Conservation (phyloP, 2,113 vertebrate species). For the Oryzias javanicus region DNA sequence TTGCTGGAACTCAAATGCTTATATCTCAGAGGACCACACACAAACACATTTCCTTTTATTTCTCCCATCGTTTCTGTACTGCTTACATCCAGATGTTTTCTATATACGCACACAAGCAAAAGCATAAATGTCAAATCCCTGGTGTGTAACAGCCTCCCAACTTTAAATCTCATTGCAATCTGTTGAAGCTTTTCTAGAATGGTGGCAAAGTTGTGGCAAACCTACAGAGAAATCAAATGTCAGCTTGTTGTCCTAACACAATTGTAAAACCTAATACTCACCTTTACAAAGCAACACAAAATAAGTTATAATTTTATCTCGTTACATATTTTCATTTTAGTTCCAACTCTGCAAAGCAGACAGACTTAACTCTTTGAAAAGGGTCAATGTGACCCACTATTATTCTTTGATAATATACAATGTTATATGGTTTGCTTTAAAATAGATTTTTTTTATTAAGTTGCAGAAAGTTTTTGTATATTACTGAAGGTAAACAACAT, state of each 20-base stretch:
- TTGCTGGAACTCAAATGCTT: slow-evolving; percentile 43
- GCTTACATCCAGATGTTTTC: slow-evolving; percentile 5
- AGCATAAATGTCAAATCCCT: slow-evolving; percentile 22
- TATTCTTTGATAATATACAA: too few species aligned
- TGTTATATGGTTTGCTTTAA: too few species aligned
- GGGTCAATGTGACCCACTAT: too few species aligned
- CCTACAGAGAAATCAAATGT: slow-evolving; percentile 24
- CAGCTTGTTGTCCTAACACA: slow-evolving; percentile 7
- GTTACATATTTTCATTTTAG: too few species aligned
- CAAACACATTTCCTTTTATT: not conserved
- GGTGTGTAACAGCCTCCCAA: slow-evolving; percentile 15
- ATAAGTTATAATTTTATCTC: too few species aligned
- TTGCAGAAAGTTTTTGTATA: too few species aligned
- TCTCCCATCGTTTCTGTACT: not conserved
- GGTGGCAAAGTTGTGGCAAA: slow-evolving; percentile 2
- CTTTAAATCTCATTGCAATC: slow-evolving; percentile 30
- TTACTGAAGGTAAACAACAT: too few species aligned
- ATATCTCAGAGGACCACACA: slow-evolving; percentile 40
- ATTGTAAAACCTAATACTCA: too few species aligned
- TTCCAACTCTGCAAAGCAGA: too few species aligned
- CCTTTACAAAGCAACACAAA: too few species aligned
- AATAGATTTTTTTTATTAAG: too few species aligned
- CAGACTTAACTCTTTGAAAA: too few species aligned
- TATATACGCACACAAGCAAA: slow-evolving; percentile 1
- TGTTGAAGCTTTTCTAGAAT: slow-evolving; percentile 7